phyloP scores from a whole-genome alignment of 2,797 vertebrate genomes.

The Mormyrus proboscirostris region DNA sequence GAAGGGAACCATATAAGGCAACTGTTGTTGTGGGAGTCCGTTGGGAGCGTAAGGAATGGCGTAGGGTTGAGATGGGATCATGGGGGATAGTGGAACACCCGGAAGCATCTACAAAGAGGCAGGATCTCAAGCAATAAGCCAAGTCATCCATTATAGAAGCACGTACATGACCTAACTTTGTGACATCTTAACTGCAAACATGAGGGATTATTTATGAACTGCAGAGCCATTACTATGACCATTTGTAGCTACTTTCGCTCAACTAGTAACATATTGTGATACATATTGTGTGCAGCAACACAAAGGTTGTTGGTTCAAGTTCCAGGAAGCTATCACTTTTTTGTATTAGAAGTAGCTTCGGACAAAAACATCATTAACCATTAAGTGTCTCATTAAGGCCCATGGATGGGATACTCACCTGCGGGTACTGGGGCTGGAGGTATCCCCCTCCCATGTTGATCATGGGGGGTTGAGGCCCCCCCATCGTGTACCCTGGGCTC shows the following conservation, averaged over 20 bases:
- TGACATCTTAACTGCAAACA: neutral
- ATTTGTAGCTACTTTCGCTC: neutral
- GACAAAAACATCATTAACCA: neutral
- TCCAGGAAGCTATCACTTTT: neutral
- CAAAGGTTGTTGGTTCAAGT: neutral
- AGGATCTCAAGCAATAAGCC: neutral
- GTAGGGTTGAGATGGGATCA: slow-evolving; percentile 29
- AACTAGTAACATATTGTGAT: neutral
- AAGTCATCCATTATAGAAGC: neutral
- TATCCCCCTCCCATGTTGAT: slow-evolving; percentile 39
- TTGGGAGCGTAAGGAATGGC: slow-evolving; percentile 20
- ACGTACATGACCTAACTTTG: neutral
- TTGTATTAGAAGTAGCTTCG: neutral
- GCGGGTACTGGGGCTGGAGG: slow-evolving; percentile 49
- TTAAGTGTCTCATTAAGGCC: neutral
- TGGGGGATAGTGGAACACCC: slow-evolving; percentile 35
- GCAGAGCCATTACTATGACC: neutral
- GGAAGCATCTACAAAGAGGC: slow-evolving; percentile 40
- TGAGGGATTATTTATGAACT: neutral
- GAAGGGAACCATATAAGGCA: slow-evolving; percentile 20
- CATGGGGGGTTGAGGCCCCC: slow-evolving; percentile 35
- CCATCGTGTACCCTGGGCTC: slow-evolving; percentile 12
- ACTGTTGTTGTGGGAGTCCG: neutral
- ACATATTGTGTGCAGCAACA: neutral
- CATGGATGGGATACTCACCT: slow-evolving; percentile 39